Percentiles rank a stretch among this genome's conserved stretches.
phyloP scores from a whole-genome alignment of 2,888 invertebrate genomes.

The Sylvicola fuscatus region DNA sequence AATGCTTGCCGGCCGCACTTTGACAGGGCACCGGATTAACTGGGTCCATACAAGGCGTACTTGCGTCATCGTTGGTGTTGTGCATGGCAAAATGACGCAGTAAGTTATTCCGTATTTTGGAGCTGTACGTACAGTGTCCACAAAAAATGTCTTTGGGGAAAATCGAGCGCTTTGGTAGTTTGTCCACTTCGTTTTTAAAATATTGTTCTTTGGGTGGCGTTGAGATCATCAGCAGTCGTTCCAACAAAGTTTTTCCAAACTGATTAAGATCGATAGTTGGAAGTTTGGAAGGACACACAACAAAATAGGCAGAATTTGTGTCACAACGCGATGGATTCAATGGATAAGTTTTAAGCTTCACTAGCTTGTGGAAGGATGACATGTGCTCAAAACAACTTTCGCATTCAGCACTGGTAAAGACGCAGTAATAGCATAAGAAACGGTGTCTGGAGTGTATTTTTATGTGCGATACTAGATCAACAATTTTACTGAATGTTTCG shows the following conservation, averaged over 20 bases:
- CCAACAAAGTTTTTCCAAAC: conserved; percentile 13
- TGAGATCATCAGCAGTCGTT: conserved; percentile 6
- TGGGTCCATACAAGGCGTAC: conserved; percentile 44
- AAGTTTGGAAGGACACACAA: too few relatives aligned
- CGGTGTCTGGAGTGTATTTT: conserved; percentile 34
- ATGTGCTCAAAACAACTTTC: conserved; percentile 27
- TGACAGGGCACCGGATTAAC: conserved; percentile 68
- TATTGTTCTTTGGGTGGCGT: conserved; percentile 18
- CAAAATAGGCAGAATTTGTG: too few relatives aligned
- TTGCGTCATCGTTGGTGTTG: conserved; percentile 28
- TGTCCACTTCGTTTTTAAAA: conserved; percentile 38
- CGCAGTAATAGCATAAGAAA: conserved; percentile 38
- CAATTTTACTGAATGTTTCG: conserved; percentile 24
- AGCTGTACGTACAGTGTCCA: conserved; percentile 42
- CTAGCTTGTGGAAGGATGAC: conserved; percentile 28
- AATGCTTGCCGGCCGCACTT: conserved; percentile 56
- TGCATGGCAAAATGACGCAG: conserved; percentile 48
- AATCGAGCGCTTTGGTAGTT: conserved; percentile 42
- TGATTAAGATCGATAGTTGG: too few relatives aligned
- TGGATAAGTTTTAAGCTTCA: conserved; percentile 23
- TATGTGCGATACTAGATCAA: conserved; percentile 33
- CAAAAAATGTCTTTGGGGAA: conserved; percentile 39
- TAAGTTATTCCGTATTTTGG: conserved; percentile 51
- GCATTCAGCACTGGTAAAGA: conserved; percentile 17
- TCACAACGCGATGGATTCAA: conserved; percentile 27